Evolutionary conservation across 1,140 invertebrate species (phyloP).

Genomic region (Sminthurides bifidus): DNA sequence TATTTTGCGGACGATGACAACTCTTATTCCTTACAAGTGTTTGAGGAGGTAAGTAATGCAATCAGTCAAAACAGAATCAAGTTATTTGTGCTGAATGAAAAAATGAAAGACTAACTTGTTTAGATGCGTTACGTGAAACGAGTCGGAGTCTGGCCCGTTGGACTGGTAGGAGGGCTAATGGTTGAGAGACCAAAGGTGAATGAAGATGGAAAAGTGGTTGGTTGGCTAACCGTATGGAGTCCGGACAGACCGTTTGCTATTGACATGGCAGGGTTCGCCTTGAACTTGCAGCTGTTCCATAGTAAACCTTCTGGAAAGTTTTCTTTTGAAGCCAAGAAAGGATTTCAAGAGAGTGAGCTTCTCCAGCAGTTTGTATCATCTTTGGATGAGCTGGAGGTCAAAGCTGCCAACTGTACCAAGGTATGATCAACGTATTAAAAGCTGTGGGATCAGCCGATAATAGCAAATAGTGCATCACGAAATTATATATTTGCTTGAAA

Average conservation of each 20-base stretch:
- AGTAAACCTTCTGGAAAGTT: slow-evolving; percentile 66
- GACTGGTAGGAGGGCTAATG: slow-evolving; percentile 78
- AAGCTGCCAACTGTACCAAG: slow-evolving; percentile 78
- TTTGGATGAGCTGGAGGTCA: slow-evolving; percentile 68
- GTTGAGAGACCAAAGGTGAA: slow-evolving; percentile 63
- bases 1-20: slow-evolving; percentile 99
- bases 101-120: slow-evolving; percentile 32
- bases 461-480: slow-evolving; percentile 1
- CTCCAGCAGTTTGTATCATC: slow-evolving; percentile 60
- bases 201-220: slow-evolving; percentile 55
- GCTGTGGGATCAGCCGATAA: slow-evolving; percentile 15
- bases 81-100: neutral
- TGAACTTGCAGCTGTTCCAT: slow-evolving; percentile 70
- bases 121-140: slow-evolving; percentile 68
- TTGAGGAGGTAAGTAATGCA: slow-evolving; percentile 59
- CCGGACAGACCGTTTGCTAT: slow-evolving; percentile 64
- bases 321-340: slow-evolving; percentile 66
- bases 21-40: slow-evolving; percentile 76
- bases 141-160: slow-evolving; percentile 96
- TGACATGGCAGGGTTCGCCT: slow-evolving; percentile 97
- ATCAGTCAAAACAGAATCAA: neutral
- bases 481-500: neutral
- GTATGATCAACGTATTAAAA: no score
- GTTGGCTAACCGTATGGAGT: slow-evolving; percentile 49
- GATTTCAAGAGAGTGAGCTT: slow-evolving; percentile 86